Conservation (phyloP, 1,140 invertebrate species). For the Neotoxoptera formosana region DNA sequence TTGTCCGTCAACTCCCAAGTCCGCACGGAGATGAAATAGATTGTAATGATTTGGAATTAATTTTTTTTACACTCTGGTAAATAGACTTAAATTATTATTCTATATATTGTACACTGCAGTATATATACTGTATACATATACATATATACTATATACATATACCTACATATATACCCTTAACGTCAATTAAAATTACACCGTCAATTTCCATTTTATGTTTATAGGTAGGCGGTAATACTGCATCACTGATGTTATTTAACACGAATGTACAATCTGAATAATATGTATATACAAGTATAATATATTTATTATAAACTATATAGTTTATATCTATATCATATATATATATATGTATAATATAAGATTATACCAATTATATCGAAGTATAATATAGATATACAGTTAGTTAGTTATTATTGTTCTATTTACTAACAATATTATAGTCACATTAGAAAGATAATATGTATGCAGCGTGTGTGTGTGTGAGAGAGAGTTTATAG, state of each 20-base stretch:
- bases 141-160: background rate
- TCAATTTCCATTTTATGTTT: constrained; percentile 1
- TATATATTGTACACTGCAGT: background rate
- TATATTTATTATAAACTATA: background rate
- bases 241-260: background rate
- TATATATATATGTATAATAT: background rate
- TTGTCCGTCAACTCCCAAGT: background rate
- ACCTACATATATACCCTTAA: background rate
- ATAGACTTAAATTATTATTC: constrained; percentile 10
- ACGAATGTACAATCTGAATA: background rate
- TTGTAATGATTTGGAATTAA: constrained; percentile 48
- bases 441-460: background rate
- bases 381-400: too few species aligned
- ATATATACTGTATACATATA: background rate
- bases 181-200: constrained; percentile 14
- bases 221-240: background rate
- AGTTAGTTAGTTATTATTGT: background rate
- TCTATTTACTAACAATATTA: background rate
- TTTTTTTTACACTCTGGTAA: background rate
- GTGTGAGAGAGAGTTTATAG: background rate
- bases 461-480: background rate
- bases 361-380: background rate
- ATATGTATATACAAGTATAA: background rate
- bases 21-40: constrained; percentile 38
- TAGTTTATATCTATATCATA: background rate